phyloP scores from a whole-genome alignment of 1,140 invertebrate species.

The Diachasmimorpha longicaudata region DNA sequence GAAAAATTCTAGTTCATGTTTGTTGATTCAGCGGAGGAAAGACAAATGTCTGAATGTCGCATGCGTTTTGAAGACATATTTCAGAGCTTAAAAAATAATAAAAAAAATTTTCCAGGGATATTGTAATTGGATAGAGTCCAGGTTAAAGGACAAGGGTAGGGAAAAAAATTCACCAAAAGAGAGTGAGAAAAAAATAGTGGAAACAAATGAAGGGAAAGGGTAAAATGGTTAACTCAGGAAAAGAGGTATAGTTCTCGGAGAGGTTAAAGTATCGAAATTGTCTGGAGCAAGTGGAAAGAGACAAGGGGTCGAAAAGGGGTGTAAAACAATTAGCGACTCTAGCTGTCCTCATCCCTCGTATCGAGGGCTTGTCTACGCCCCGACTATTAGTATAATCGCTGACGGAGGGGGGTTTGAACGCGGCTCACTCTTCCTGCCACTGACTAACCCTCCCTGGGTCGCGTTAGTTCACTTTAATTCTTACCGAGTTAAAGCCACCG shows the following conservation, averaged over 20 bases:
- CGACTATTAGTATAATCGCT: constrained; percentile 51
- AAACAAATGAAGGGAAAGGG: background rate
- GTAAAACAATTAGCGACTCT: constrained; percentile 49
- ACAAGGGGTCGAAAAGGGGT: constrained; percentile 8
- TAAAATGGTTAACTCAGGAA: constrained; percentile 6
- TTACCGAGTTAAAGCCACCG: constrained; percentile 44
- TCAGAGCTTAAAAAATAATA: background rate
- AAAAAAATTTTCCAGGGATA: background rate
- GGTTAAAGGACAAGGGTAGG: background rate
- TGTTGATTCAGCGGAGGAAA: background rate
- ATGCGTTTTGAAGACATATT: too few relatives aligned
- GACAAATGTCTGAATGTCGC: too few relatives aligned
- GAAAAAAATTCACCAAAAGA: background rate
- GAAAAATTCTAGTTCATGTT: background rate
- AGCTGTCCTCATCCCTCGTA: constrained; percentile 38
- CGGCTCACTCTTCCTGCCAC: constrained; percentile 32
- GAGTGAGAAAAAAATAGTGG: background rate
- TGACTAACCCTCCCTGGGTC: background rate
- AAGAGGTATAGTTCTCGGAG: background rate
- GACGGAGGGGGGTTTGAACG: constrained; percentile 31
- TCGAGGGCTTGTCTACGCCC: constrained; percentile 46
- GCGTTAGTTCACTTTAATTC: constrained; percentile 47
- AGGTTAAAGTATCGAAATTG: constrained; percentile 25
- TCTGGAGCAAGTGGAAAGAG: constrained; percentile 17
- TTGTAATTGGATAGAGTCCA: background rate